These are phyloP conservation scores for Lophius piscatorius DNA, from an alignment of 2,113 vertebrate species.

Conservation along the genomic window DNA sequence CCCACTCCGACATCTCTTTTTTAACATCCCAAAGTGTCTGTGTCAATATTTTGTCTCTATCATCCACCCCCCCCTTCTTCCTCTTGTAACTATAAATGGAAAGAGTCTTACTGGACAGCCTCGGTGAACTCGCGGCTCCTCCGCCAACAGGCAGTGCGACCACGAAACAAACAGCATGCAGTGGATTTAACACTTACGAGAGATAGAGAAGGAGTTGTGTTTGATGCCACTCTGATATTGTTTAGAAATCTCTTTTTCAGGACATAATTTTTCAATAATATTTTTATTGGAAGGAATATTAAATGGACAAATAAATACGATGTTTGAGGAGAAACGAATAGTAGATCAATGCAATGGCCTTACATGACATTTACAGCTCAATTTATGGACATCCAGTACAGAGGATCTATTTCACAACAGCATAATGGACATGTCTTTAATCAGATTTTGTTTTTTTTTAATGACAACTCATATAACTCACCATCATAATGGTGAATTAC, in stretches of 20 bases:
- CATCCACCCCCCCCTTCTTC: slow-evolving; percentile 8
- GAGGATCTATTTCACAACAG: no score
- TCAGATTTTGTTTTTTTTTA: no score
- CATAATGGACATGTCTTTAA: no score
- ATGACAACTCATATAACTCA: no score
- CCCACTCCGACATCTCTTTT: slow-evolving; percentile 4
- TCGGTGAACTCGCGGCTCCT: slow-evolving; percentile 4
- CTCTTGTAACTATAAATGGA: slow-evolving; percentile 47
- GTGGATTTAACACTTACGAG: slow-evolving; percentile 10
- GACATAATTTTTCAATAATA: no score
- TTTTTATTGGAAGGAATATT: no score
- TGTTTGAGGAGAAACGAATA: no score
- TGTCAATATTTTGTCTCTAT: slow-evolving; percentile 5
- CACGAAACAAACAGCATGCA: slow-evolving; percentile 5
- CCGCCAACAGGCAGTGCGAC: slow-evolving; percentile 8
- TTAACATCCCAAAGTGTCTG: not conserved
- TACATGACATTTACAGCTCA: no score
- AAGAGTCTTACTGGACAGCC: slow-evolving; percentile 9
- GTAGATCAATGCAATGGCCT: no score
- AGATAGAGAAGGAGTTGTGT: slow-evolving; percentile 3
- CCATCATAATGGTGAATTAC: no score
- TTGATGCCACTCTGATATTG: not conserved
- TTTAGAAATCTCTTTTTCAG: slow-evolving; percentile 1
- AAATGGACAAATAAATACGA: no score
- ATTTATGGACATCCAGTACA: no score